These are phyloP conservation scores for Cephalopterus ornatus DNA, from an alignment of 2,113 vertebrate species.

Conservation along the genomic window DNA sequence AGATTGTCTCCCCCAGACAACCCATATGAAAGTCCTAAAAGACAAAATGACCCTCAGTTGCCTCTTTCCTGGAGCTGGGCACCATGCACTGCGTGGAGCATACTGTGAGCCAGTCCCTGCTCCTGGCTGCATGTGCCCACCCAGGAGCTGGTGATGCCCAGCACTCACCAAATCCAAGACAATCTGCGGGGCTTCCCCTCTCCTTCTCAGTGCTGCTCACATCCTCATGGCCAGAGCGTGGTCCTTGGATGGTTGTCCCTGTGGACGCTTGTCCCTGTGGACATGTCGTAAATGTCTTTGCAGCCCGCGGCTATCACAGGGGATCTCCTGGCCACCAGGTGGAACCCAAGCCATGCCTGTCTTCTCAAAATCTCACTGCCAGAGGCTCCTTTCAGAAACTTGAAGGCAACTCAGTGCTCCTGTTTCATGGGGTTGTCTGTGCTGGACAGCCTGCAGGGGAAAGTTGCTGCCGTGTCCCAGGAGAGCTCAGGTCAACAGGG, in stretches of 20 bases:
- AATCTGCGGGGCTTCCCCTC: accelerated
- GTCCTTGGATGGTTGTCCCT: not conserved
- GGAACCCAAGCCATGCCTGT: not conserved
- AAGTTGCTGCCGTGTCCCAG: not conserved
- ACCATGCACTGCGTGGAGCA: not conserved
- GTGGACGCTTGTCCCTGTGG: too few relatives aligned
- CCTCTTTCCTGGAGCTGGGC: not conserved
- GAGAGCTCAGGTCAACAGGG: accelerated
- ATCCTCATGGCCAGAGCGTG: accelerated
- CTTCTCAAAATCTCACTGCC: not conserved
- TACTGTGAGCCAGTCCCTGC: accelerated
- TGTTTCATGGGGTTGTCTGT: accelerated
- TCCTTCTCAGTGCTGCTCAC: accelerated
- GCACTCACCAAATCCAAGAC: accelerated
- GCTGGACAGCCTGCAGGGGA: accelerated
- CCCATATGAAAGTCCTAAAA: not conserved
- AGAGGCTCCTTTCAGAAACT: not conserved
- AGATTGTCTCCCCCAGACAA: not conserved
- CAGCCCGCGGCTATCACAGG: not conserved
- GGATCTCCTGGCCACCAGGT: not conserved
- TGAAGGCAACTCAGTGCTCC: accelerated
- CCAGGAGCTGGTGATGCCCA: not conserved
- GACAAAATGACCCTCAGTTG: not conserved
- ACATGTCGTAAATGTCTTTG: too few relatives aligned
- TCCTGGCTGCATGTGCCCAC: not conserved